Evolutionary conservation across 2,797 vertebrate species (phyloP).

Genomic region (Xyrichtys novacula): DNA sequence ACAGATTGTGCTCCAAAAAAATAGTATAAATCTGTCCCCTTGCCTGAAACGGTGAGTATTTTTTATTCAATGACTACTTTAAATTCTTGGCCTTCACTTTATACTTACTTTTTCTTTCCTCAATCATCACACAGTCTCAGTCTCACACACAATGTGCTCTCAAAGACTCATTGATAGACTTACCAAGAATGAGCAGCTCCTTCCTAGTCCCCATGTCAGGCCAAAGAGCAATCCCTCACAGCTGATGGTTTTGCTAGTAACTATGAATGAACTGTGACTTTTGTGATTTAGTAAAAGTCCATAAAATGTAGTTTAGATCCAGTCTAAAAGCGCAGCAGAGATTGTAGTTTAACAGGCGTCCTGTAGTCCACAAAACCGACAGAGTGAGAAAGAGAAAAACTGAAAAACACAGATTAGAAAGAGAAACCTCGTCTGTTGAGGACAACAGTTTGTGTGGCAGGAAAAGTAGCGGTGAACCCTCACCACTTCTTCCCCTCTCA

Average conservation of each 20-base stretch:
- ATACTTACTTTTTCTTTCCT: not conserved
- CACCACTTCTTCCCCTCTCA: constrained; percentile 39
- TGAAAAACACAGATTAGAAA: constrained; percentile 5
- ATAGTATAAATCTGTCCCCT: no score
- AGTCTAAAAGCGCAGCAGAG: constrained; percentile 3
- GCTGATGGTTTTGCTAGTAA: constrained; percentile 1
- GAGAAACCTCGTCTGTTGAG: constrained; percentile 1
- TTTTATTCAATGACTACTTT: no score
- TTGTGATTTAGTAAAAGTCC: not conserved
- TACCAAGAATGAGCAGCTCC: constrained; percentile 66
- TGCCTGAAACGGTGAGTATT: no score
- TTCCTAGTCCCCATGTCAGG: constrained; percentile 58
- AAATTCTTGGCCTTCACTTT: not conserved
- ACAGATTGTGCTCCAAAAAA: no score
- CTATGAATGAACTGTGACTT: not conserved
- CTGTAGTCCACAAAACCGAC: constrained; percentile 17
- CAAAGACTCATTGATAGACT: constrained; percentile 57
- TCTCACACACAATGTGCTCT: constrained; percentile 1
- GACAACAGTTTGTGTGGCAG: constrained; percentile 2
- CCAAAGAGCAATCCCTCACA: constrained; percentile 3
- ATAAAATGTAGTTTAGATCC: constrained; percentile 1
- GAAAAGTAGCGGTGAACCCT: constrained; percentile 34
- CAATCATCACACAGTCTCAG: not conserved
- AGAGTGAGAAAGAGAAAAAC: not conserved
- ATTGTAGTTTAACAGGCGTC: not conserved